Evolutionary conservation across 2,113 vertebrate species (phyloP), one percentile per base, ranked within the genome.

Genomic region (Narcine bancroftii): DNA sequence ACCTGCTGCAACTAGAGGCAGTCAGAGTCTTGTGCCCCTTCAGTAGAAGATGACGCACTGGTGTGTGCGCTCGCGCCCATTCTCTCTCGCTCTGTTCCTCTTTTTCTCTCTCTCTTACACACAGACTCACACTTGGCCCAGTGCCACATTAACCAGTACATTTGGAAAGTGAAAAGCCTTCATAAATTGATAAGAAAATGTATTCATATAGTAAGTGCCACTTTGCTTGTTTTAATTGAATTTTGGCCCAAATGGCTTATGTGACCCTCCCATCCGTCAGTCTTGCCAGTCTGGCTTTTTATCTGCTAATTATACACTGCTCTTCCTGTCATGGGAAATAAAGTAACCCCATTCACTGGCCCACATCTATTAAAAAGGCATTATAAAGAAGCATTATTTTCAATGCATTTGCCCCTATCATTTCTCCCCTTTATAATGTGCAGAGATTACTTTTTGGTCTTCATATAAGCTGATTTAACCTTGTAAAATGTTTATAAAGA

Each of bases 241-340:
- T 91, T 89, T 69, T 69, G 65, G 63, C 63, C 65, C 69, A 91
- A 91, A 69, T 91, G 65, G 42, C 65, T 11, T 33, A n/a, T n/a
- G 63, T 47, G 10, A 29, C 89, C 89, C 89, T 91, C 89, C 87
- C 89, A 91, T 65, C 65, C 89, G 26, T 69, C 89, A 47, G 89
- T 69, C 42, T 91, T 69, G 63, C 63, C 39, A 47, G 89, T 91
- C 89, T 91, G 89, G 89, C 39, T 91, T 91, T 91, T 91, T 91
- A 91, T 91, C 65, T 66, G 33, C 89, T 91, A 91, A 91, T 91
- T 91, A 60, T 45, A n/a, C 47, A 69, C 63, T 69, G 89, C 71
- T 69, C 65, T 91, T 91, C 89, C 89, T 47, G 89, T 47, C 63
- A 47, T 91, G 65, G 42, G 89, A 91, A 87, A 60, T 87, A 87